These are phyloP conservation scores for Ennomos quercinarius DNA, from an alignment of 2,888 invertebrate genomes.

Conservation along the genomic window DNA sequence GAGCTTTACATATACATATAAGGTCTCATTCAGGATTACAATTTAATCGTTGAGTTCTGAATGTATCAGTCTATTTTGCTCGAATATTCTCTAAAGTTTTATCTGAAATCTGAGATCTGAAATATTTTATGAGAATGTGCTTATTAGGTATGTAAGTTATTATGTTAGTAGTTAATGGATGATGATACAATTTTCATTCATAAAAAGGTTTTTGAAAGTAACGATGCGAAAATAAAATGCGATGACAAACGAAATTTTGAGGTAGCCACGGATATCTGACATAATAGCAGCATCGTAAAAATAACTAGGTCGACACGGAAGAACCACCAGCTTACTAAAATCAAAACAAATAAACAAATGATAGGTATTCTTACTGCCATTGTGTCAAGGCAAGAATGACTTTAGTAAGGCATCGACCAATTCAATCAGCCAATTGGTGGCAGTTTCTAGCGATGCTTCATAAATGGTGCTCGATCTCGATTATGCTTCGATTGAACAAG, in stretches of 20 bases:
- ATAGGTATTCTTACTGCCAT: slow-evolving; percentile 47
- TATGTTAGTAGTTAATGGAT: too few species aligned
- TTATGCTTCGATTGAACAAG: slow-evolving; percentile 67
- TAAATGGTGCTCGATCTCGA: slow-evolving; percentile 66
- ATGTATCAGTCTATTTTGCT: too few species aligned
- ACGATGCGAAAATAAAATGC: too few species aligned
- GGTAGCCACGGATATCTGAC: not conserved
- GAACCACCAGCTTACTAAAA: slow-evolving; percentile 18
- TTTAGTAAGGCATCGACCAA: slow-evolving; percentile 76
- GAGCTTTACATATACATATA: slow-evolving; percentile 5
- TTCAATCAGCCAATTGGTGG: slow-evolving; percentile 69
- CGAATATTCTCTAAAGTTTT: not conserved
- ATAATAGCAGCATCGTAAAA: slow-evolving; percentile 14
- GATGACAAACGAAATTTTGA: too few species aligned
- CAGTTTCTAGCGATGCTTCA: slow-evolving; percentile 60
- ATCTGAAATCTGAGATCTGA: not conserved
- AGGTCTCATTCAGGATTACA: slow-evolving; percentile 23
- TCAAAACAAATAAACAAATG: slow-evolving; percentile 58
- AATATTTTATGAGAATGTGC: too few species aligned
- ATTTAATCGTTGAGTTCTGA: not conserved
- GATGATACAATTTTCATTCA: too few species aligned
- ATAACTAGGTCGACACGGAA: slow-evolving; percentile 18
- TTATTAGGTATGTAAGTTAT: too few species aligned
- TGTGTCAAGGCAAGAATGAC: slow-evolving; percentile 69
- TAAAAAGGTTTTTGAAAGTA: too few species aligned